A percentile compares a stretch with the other conserved stretches of the same genome.
Evolutionary conservation across 2,113 vertebrate species (phyloP).

Genomic region (Pimephales promelas): DNA sequence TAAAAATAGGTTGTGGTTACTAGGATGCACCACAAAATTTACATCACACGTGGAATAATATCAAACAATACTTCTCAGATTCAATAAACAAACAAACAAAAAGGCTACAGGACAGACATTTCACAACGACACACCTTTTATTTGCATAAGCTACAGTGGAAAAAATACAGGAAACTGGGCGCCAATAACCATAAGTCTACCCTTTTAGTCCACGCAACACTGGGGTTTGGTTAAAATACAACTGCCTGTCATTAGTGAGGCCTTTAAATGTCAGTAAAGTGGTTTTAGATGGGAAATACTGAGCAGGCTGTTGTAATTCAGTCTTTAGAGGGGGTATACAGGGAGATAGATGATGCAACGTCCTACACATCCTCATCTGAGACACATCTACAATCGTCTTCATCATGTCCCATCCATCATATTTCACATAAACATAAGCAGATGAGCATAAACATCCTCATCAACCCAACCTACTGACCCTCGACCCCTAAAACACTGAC

Average conservation of each 20-base stretch:
- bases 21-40: background rate
- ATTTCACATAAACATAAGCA: background rate
- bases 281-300: slow-evolving; percentile 12
- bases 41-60: background rate
- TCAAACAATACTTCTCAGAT: background rate
- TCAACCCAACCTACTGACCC: background rate
- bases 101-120: background rate
- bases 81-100: background rate
- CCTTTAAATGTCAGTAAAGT: slow-evolving; percentile 1
- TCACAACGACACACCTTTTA: slow-evolving; percentile 18
- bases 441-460: background rate
- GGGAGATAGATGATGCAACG: slow-evolving; percentile 27
- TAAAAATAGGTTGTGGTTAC: background rate
- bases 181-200: background rate
- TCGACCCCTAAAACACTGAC: background rate
- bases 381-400: background rate
- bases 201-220: background rate
- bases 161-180: slow-evolving; percentile 24
- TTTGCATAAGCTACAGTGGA: slow-evolving; percentile 37
- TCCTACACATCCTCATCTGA: slow-evolving; percentile 30
- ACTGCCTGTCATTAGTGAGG: background rate
- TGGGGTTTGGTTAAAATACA: slow-evolving; percentile 17
- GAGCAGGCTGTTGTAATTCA: background rate
- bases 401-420: background rate
- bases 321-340: background rate